Base-by-base conservation (phyloP, 2,113 vertebrate genomes). In the Forbesichthys papilliferus region DNA sequence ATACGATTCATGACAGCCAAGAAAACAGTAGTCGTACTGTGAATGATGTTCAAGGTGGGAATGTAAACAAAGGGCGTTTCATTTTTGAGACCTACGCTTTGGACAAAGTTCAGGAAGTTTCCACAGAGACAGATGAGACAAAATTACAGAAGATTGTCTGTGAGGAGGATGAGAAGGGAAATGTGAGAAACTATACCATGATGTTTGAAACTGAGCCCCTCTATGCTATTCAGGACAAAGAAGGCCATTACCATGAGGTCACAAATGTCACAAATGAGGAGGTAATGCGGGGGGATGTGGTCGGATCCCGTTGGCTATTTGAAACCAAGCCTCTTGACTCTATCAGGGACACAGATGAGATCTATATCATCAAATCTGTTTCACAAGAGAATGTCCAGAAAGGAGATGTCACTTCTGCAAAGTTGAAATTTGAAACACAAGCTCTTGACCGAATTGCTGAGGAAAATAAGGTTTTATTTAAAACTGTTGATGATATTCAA, bases 201-300 rank as follows among this genome's bases (percentile, higher is more conserved):
- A 91, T 96, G 82, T 96, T 97, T 91, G 96, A 98, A 93, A 95
- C 93, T 42, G 93, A 95, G 77, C 94, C 96, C 9, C 93, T 97
- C 18, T 96, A 96, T 72, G 95, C 96, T 42, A 95, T 98, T 80
- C 93, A 92, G 82, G 96, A 98, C 87, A 91, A 90, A 86, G 95
- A 95, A 81, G 96, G 96, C 0, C 84, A 89, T 90, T 96, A 94
- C 77, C 95, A 97, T 33, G 95, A 98, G 86, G 95, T 98, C 27
- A 96, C 95, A 56, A 98, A 95, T 52, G 94, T 98, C 68, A 95
- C 94, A 73, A 97, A 95, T 48, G 94, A 98, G 79, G 95, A 97
- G 54, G 90, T 95, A 11, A 90, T 92, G 62, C 90, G 92, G 14
- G 95, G 95, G 61, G 93, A 98, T 88, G 96, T 98, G 11, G 80